Conservation (phyloP, 2,797 vertebrate genomes). For the Macropodus opercularis region DNA sequence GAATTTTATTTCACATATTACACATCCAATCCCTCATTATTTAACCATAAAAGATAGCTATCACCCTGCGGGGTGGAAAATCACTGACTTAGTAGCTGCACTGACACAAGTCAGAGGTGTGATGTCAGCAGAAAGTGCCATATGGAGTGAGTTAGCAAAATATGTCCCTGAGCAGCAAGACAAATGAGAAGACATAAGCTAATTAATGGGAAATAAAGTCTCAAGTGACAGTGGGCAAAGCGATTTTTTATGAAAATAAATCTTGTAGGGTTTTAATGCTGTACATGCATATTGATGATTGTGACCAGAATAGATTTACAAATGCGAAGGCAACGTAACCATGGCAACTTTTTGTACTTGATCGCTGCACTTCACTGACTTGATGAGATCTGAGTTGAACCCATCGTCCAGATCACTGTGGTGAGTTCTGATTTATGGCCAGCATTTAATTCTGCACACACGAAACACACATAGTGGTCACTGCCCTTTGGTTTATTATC, state of each 20-base stretch:
- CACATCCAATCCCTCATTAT: constrained; percentile 42
- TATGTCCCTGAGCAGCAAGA: constrained; percentile 31
- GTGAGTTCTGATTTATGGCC: no score
- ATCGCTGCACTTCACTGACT: constrained; percentile 26
- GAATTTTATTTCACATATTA: constrained; percentile 29
- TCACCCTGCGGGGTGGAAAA: constrained; percentile 26
- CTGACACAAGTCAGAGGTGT: constrained; percentile 32
- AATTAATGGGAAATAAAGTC: constrained; percentile 65
- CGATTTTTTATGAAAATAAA: constrained; percentile 57
- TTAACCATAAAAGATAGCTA: constrained; percentile 46
- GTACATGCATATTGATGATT: constrained; percentile 39
- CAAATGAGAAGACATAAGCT: constrained; percentile 50
- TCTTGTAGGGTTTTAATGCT: constrained; percentile 30
- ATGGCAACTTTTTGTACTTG: constrained; percentile 38
- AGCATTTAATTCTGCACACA: no score
- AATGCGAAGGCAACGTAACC: constrained; percentile 39
- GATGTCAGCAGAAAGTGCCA: constrained; percentile 55
- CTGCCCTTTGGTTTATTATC: no score
- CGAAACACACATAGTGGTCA: no score
- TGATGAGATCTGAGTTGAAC: no score
- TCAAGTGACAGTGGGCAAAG: constrained; percentile 58
- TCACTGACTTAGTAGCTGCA: constrained; percentile 27
- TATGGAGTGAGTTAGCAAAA: constrained; percentile 34
- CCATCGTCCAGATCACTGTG: no score
- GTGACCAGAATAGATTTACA: constrained; percentile 38